These are phyloP conservation scores for Drepana arcuata DNA, from an alignment of 1,140 invertebrate genomes.

Conservation along the genomic window DNA sequence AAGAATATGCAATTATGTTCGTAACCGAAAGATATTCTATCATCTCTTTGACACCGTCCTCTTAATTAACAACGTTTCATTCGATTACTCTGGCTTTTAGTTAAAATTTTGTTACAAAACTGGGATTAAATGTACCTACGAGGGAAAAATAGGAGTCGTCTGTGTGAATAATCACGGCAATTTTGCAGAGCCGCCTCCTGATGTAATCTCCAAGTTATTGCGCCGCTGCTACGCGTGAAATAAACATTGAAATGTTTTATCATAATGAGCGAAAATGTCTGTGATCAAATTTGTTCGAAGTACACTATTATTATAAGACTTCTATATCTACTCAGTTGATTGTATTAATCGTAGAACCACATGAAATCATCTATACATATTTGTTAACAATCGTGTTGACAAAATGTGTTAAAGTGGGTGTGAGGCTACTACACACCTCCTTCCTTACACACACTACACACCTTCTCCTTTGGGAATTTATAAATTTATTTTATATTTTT, in stretches of 20 bases:
- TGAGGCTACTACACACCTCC: no score
- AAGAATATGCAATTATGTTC: no score
- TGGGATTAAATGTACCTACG: slow-evolving; percentile 6
- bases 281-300: slow-evolving; percentile 17
- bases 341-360: no score
- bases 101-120: slow-evolving; percentile 10
- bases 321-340: no score
- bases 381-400: no score
- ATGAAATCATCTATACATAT: no score
- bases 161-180: slow-evolving; percentile 24
- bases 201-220: slow-evolving; percentile 32
- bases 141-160: slow-evolving; percentile 16
- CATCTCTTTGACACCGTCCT: slow-evolving; percentile 8
- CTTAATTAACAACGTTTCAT: slow-evolving; percentile 17
- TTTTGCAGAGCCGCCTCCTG: slow-evolving; percentile 14
- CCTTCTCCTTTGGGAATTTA: no score
- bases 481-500: no score
- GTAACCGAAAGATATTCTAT: no score
- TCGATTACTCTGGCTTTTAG: slow-evolving; percentile 8
- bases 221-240: slow-evolving; percentile 26
- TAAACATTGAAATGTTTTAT: slow-evolving; percentile 27
- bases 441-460: no score
- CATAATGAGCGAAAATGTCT: slow-evolving; percentile 19
- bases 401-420: no score
- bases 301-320: no score